Evolutionary conservation across 2,113 vertebrate genomes (phyloP), one percentile per base, ranked within the genome.

Genomic region (Terrapene triunguis): DNA sequence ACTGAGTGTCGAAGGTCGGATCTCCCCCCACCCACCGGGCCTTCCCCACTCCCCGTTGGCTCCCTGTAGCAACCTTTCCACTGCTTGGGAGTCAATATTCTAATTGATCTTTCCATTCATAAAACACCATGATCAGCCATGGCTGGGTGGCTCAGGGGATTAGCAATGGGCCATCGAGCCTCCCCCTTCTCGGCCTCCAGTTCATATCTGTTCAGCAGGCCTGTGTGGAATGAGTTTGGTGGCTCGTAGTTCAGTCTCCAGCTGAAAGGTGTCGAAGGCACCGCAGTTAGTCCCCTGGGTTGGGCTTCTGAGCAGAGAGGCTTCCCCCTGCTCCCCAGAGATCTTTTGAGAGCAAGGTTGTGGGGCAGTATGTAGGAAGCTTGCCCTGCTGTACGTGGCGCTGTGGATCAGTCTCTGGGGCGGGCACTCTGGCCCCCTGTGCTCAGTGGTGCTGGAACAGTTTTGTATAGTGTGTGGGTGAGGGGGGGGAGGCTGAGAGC

Each of bases 31-130:
- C 53, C 74, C 35, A 55, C 27, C 22, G 22, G 27, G n/a, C 89
- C 29, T 6, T 94, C n/a, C 82, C 50, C 50, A 79, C 55, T 76
- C 80, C 81, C 11, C 55, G 79, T 87, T 1, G 82, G 85, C 62
- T 88, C 51, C 76, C 93, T 1, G 0, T 82, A 53, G 82, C 24
- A 83, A 83, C 29, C 29, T 87, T 82, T 82, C 19, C 12, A 38
- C 44, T 53, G 44, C 24, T 54, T 12, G 48, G 53, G 17, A 84
- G 47, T 9, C 17, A 3, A 47, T 89, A 86, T 4, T 1, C 72
- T 0, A 2, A 95, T 96, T 87, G 95, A 95, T 95, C 97, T 97
- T 98, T 97, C 95, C 95, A 0, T 86, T 94, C 17, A 0, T 24
- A 57, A 96, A 84, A 1, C 6, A 51, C 88, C 88, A 0, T n/a